A percentile compares a stretch with the other conserved stretches of the same genome.
Evolutionary conservation across 2,113 vertebrate genomes (phyloP).

Genomic region (Tyrannus savana): DNA sequence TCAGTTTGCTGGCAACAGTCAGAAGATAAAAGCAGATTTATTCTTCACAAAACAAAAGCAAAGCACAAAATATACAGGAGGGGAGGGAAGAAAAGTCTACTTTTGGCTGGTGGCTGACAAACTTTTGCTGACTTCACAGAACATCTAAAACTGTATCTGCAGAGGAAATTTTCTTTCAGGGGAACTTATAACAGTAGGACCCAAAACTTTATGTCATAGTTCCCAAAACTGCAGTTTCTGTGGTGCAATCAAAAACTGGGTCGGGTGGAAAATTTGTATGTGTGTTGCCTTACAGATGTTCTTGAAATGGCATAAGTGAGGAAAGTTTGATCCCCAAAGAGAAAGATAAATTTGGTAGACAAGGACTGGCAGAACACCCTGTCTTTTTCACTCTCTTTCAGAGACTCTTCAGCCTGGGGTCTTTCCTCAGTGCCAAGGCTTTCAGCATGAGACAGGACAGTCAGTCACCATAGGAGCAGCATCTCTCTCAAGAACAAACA

Average conservation of each 20-base stretch:
- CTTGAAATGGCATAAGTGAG: neutral
- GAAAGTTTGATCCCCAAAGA: neutral
- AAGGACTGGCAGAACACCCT: neutral
- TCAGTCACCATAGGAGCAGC: neutral
- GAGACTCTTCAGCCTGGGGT: neutral
- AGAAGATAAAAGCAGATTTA: conserved; percentile 14
- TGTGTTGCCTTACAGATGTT: neutral
- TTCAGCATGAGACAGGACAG: neutral
- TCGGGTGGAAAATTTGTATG: neutral
- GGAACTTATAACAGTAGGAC: neutral
- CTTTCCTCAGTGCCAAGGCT: neutral
- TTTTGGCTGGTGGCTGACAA: neutral
- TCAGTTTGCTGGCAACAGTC: neutral
- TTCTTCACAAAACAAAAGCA: neutral
- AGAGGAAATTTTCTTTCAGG: neutral
- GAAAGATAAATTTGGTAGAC: neutral
- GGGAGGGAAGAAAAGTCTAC: neutral
- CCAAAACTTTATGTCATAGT: neutral
- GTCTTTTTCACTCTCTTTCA: neutral
- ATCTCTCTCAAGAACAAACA: neutral
- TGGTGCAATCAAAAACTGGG: neutral
- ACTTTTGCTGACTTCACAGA: conserved; percentile 16
- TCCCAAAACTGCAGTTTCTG: neutral
- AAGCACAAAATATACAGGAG: neutral
- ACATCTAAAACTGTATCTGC: neutral